Base-by-base conservation (phyloP, 2,797 vertebrate genomes). In the Falco naumanni region DNA sequence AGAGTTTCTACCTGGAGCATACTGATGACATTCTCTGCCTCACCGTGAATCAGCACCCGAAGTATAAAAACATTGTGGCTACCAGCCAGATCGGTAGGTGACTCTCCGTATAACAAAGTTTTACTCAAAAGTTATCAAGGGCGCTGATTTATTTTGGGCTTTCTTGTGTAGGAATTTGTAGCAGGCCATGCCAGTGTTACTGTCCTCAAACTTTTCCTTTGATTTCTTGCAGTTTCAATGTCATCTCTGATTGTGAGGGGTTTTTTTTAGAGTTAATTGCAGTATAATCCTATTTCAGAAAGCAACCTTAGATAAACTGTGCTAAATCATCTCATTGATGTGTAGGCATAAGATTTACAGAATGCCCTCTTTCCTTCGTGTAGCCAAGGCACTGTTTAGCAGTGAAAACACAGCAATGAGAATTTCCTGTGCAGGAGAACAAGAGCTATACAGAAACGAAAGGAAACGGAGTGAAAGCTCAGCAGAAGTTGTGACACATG, bases 1-100 rank as follows among this genome's bases (percentile, higher is more conserved):
- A 99, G 97, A 99, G 98, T 82, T 99, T 99, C 98, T 99, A 99
- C 98, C 97, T 99, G 97, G 99, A 99, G 80, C 99, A 99, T 96
- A 99, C 99, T 0, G 99, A 99, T 5, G 99, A 99, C 98, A 99
- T 99, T 97, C 98, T 99, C 53, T 99, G 99, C 96, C 98, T 99
- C 94, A 99, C 99, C 0, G 99, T 99, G 97, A 99, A 99, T 84
- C 99, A 99, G 83, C 99, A 99, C 90, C 99, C 99, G 14, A 99
- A 99, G 95, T 99, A 99, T 97, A 99, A 99, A 75, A 99, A 99
- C 41, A 79, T 99, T 96, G 99, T 99, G 84, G 99, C 99, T 60
- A 99, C 99, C 11, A 99, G 99, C 79, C 99, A 99, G 98, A 99
- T 99, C 65, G 99, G 99, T 99, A 98, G 95, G 99, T 97, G 71